Evolutionary conservation across 2,888 invertebrate species (phyloP).

Genomic region (Ceramica pisi): DNA sequence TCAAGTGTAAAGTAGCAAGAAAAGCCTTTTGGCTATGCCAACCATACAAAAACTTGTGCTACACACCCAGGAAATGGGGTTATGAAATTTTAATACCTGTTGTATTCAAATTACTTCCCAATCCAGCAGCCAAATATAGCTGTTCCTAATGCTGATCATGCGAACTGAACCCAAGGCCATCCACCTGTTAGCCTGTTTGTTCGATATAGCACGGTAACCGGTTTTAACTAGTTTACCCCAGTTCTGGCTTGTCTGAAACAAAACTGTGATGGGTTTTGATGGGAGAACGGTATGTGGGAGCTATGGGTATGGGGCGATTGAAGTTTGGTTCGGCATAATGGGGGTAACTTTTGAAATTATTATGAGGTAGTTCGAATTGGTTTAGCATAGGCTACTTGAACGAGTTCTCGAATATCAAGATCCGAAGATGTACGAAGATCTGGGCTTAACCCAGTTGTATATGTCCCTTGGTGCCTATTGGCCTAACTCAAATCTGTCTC

Average conservation of each 20-base stretch:
- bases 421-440: too few species aligned
- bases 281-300: neutral
- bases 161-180: slow-evolving; percentile 46
- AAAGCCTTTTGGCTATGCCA: too few species aligned
- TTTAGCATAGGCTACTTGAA: too few species aligned
- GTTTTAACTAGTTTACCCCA: slow-evolving; percentile 62
- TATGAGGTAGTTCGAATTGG: too few species aligned
- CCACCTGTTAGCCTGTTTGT: slow-evolving; percentile 63
- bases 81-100: slow-evolving; percentile 32
- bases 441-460: too few species aligned
- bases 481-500: too few species aligned
- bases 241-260: slow-evolving; percentile 36
- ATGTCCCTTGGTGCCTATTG: too few species aligned
- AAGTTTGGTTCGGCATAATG: neutral
- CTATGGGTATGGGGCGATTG: neutral
- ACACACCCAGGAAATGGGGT: neutral
- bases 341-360: neutral
- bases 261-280: slow-evolving; percentile 18
- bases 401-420: too few species aligned
- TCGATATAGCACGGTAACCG: slow-evolving; percentile 63
- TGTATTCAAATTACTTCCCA: slow-evolving; percentile 14
- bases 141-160: slow-evolving; percentile 26
- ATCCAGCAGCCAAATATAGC: slow-evolving; percentile 29
- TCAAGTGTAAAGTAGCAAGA: neutral
- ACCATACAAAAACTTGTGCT: neutral